A percentile compares a stretch with the other conserved stretches of the same genome.
phyloP scores from a whole-genome alignment of 1,140 invertebrate genomes.

The Gryllus bimaculatus region DNA sequence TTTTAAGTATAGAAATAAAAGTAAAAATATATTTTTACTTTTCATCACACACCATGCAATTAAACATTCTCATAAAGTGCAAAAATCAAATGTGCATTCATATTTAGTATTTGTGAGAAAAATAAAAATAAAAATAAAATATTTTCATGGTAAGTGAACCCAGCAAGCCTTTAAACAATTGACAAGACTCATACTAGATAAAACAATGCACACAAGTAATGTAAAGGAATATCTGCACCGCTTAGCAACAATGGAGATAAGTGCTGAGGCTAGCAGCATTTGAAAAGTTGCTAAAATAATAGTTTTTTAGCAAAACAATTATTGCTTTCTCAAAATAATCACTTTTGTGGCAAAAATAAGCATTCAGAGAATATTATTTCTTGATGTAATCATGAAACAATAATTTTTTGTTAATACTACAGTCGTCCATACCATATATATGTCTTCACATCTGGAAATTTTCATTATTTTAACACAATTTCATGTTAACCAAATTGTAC shows the following conservation, averaged over 20 bases:
- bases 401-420: too few species aligned
- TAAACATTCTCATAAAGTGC: too few species aligned
- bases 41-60: too few species aligned
- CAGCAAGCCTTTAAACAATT: neutral
- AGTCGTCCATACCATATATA: too few species aligned
- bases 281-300: neutral
- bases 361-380: too few species aligned
- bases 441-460: too few species aligned
- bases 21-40: too few species aligned
- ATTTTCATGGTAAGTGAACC: neutral
- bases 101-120: neutral
- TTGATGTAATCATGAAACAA: too few species aligned
- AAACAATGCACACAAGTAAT: neutral
- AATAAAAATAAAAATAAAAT: neutral
- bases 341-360: neutral
- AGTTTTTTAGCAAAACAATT: conserved; percentile 6
- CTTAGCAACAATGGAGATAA: neutral
- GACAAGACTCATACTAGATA: neutral
- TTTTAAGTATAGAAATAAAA: too few species aligned
- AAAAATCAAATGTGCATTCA: too few species aligned
- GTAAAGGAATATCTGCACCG: neutral
- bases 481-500: too few species aligned
- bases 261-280: neutral
- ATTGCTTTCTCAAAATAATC: neutral
- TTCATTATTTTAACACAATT: too few species aligned